Base-by-base conservation (phyloP, 2,888 invertebrate genomes). In the Flexamia atlantica region DNA sequence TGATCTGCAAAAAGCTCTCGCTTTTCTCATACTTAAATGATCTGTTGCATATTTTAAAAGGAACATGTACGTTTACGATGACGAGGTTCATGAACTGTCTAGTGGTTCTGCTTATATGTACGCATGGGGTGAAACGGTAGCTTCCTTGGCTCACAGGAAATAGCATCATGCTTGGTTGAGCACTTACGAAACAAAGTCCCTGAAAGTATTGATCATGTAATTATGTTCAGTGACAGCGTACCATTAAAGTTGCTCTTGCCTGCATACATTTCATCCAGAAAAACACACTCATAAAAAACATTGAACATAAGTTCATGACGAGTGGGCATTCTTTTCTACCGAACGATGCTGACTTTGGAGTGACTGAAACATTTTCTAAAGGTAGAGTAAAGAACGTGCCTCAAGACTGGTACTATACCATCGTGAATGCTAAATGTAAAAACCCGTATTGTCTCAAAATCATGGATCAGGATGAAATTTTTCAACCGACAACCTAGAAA, bases 51-150 rank as follows among this genome's bases (percentile, higher is more conserved):
- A 83, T 32, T 83, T 80, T 46, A 83, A 81, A 72, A 32, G 70
- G 17, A 84, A 84, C 50, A 81, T 80, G 70, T 84, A 84, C 46
- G 32, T 70, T 36, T 84, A 84, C 36, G 81, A 84, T 53, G 30
- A 81, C 9, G 84, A 81, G 23, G 46, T 46, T 30, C 84, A 84
- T 81, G 53, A 76, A 32, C 42, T 83, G 20, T 30, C 40, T 23
- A 32, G 17, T 60, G 42, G 60, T 4, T 36, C 2, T 40, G 74
- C 76, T 10, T 76, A 30, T 25, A 76, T 83, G 76, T 83, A 83
- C 23, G 57, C n/a, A 60, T 83, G 76, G 83, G 40, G 76, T 42
- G 76, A 83, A 60, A 30, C 32, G 4, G 40, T 53, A 23, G 83
- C 76, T 14, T 76, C 83, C 32, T 60, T 25, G 83, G 76, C 0